These are phyloP conservation scores for Dallia pectoralis DNA, from an alignment of 2,797 vertebrate genomes.

Conservation along the genomic window DNA sequence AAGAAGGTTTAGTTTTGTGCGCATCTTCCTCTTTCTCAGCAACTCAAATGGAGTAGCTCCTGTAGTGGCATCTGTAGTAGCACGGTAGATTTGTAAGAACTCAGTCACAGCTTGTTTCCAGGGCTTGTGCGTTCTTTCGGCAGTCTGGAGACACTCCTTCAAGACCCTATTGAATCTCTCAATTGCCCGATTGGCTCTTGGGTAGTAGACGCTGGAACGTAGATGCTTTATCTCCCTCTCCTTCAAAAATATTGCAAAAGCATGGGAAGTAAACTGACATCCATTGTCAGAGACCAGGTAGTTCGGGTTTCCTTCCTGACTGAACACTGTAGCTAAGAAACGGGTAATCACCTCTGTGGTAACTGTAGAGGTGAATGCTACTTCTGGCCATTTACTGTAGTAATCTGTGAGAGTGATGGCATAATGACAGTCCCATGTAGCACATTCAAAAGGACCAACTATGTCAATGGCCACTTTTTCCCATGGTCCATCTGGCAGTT, in stretches of 20 bases:
- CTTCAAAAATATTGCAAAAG: conserved; percentile 6
- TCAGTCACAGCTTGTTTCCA: too few species aligned
- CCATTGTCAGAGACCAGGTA: too few species aligned
- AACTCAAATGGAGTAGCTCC: conserved; percentile 18
- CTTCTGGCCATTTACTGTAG: conserved; percentile 27
- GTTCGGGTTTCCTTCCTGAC: too few species aligned
- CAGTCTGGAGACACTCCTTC: too few species aligned
- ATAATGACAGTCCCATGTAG: too few species aligned
- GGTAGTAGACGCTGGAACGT: conserved; percentile 16
- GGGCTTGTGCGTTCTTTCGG: too few species aligned
- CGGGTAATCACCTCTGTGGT: conserved; percentile 11
- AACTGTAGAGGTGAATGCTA: conserved; percentile 14
- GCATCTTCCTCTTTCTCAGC: conserved; percentile 31
- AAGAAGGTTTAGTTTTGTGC: conserved; percentile 19
- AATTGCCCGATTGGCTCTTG: too few species aligned
- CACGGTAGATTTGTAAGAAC: too few species aligned
- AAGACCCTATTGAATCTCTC: too few species aligned
- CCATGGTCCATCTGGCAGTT: conserved; percentile 1
- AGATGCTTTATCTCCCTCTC: conserved; percentile 27
- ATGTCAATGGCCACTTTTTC: conserved; percentile 10
- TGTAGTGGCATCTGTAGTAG: too few species aligned
- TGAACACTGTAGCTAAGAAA: conserved; percentile 20
- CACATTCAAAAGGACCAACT: conserved; percentile 8
- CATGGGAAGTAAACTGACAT: too few species aligned
- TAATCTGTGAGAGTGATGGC: conserved; percentile 14